Evolutionary conservation across 2,797 vertebrate genomes (phyloP).

Genomic region (Gambelia wislizenii): DNA sequence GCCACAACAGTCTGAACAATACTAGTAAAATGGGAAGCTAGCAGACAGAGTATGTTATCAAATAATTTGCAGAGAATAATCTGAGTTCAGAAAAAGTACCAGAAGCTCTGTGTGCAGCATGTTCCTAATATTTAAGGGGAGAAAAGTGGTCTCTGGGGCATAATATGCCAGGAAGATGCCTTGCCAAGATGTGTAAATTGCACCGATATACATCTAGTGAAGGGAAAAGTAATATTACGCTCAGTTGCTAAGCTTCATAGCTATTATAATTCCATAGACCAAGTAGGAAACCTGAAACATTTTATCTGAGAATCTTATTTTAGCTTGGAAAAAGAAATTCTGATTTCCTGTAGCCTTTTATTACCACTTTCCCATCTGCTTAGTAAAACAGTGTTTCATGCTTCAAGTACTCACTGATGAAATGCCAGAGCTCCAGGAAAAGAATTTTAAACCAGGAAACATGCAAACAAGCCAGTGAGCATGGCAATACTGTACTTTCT

Average conservation of each 20-base stretch:
- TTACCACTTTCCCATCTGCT: constrained; percentile 45
- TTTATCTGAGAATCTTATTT: constrained; percentile 25
- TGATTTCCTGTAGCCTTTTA: constrained; percentile 53
- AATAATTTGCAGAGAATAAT: constrained; percentile 44
- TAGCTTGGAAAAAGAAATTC: not conserved
- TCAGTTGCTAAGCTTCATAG: constrained; percentile 32
- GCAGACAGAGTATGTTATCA: not conserved
- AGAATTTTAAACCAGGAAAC: constrained; percentile 45
- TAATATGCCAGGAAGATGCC: constrained; percentile 3
- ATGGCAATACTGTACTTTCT: constrained; percentile 38
- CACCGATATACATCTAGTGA: constrained; percentile 6
- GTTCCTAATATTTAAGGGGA: constrained; percentile 39
- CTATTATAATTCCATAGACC: constrained; percentile 29
- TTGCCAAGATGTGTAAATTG: constrained; percentile 37
- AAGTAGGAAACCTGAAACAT: constrained; percentile 24
- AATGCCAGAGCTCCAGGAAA: constrained; percentile 36
- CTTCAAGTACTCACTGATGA: constrained; percentile 38
- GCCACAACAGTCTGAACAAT: constrained; percentile 4
- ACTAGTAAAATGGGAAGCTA: constrained; percentile 36
- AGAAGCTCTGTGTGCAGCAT: not conserved
- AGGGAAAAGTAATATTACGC: constrained; percentile 1
- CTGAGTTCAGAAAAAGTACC: constrained; percentile 47
- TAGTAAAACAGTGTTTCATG: constrained; percentile 39
- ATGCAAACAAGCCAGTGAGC: constrained; percentile 55
- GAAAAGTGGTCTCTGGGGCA: constrained; percentile 27